A percentile compares a stretch with the other conserved stretches of the same genome.
phyloP scores from a whole-genome alignment of 92 coral and sea anemone genomes.

The Blastomussa wellsi region DNA sequence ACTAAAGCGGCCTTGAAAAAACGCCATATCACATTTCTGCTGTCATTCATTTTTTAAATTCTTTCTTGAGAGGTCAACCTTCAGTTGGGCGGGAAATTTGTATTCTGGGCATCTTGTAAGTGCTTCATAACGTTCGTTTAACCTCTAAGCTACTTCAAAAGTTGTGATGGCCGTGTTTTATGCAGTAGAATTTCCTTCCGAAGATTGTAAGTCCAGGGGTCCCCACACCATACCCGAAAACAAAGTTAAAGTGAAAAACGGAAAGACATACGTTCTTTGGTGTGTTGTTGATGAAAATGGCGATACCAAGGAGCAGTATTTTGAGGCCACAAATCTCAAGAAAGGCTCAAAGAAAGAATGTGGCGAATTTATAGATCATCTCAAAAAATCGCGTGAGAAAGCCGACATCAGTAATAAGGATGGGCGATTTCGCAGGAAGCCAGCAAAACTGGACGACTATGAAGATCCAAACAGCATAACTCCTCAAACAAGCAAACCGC shows the following conservation, averaged over 20 bases:
- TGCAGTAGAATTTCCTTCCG: constrained; percentile 20
- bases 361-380: constrained; percentile 39
- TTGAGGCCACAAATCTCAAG: constrained; percentile 43
- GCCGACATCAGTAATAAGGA: constrained; percentile 43
- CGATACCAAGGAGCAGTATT: constrained; percentile 21
- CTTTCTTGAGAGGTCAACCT: no score
- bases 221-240: constrained; percentile 45
- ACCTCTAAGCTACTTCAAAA: no score
- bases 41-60: no score
- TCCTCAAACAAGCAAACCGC: background rate
- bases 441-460: constrained; percentile 35
- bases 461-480: background rate
- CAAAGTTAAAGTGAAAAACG: constrained; percentile 47
- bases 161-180: no score
- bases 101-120: no score
- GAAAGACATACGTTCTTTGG: constrained; percentile 33
- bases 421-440: constrained; percentile 30
- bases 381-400: constrained; percentile 47
- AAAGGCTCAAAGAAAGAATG: constrained; percentile 46
- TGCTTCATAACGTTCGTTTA: no score
- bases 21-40: no score
- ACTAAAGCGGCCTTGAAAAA: no score
- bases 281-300: constrained; percentile 41
- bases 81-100: no score
- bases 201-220: constrained; percentile 44